phyloP scores from a whole-genome alignment of 2,113 vertebrate genomes.

The Triplophysa dalaica region DNA sequence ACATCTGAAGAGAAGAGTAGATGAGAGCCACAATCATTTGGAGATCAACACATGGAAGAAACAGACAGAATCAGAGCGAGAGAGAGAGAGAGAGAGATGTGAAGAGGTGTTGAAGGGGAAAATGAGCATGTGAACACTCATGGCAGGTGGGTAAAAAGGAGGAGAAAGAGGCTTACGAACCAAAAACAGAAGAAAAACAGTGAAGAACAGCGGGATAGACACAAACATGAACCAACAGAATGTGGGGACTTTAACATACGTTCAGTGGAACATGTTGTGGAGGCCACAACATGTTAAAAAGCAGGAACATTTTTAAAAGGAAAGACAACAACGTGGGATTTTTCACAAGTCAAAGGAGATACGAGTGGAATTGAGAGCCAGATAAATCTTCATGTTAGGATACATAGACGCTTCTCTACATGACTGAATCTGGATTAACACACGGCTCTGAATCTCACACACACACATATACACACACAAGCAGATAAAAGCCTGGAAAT shows the following conservation, averaged over 20 bases:
- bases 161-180: slow-evolving; percentile 16
- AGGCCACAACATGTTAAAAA: slow-evolving; percentile 13
- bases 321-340: slow-evolving; percentile 19
- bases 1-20: slow-evolving; percentile 7
- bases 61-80: background rate
- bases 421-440: slow-evolving; percentile 31
- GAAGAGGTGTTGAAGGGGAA: background rate
- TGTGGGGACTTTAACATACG: background rate
- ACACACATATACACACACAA: slow-evolving; percentile 1
- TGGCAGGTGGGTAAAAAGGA: slow-evolving; percentile 15
- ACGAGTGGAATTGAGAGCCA: background rate
- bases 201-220: slow-evolving; percentile 11
- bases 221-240: background rate
- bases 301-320: slow-evolving; percentile 40
- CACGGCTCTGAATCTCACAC: background rate
- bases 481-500: slow-evolving; percentile 38
- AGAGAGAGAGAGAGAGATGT: background rate
- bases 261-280: no score
- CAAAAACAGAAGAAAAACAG: slow-evolving; percentile 31
- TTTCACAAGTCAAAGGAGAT: slow-evolving; percentile 23
- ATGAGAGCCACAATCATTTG: slow-evolving; percentile 16
- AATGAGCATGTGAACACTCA: slow-evolving; percentile 5
- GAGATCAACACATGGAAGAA: slow-evolving; percentile 11
- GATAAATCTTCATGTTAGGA: slow-evolving; percentile 21
- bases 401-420: slow-evolving; percentile 1